Base-by-base conservation (phyloP, 2,113 vertebrate species). In the Laticauda colubrina region DNA sequence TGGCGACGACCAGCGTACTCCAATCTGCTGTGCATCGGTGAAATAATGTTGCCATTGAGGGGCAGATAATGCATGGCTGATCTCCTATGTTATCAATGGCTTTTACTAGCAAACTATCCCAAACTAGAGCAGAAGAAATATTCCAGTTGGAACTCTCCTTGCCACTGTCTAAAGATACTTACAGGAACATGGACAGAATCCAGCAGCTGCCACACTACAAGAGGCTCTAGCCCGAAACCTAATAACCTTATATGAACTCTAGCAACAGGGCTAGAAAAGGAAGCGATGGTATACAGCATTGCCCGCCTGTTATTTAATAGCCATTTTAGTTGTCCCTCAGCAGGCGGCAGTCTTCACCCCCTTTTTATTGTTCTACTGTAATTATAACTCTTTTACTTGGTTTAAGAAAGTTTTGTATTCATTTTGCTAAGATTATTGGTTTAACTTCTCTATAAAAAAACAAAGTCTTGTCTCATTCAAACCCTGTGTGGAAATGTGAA, bases 11-110 rank as follows among this genome's bases (percentile, higher is more conserved):
- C 97, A 98, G 98, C 95, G 99, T 98, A 97, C 98, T 98, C 96
- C 98, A 98, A 97, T 98, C 98, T 96, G 97, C 97, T 93, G 98
- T 98, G 97, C 98, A 98, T 97, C 98, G 98, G 97, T 98, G 98
- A 99, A 97, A 97, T 96, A 94, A 94, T 92, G 93, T 96, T 96
- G 96, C 97, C 97, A 96, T 88, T 94, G 98, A 97, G 98, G 97
- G 98, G 98, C 97, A 98, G 97, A 97, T 98, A 97, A 98, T 98
- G 97, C 98, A 98, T 98, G 98, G 98, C 98, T 97, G 97, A 98
- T 97, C 96, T 97, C 95, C 98, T 97, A 87, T 97, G 96, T 98
- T 97, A 97, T 97, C 97, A 97, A 93, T 98, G 98, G 98, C 98
- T 98, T 93, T 98, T 97, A 97, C 96, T 97, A 97, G 96, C 97